Evolutionary conservation across 2,888 invertebrate species (phyloP).

Genomic region (Cotesia congregata): DNA sequence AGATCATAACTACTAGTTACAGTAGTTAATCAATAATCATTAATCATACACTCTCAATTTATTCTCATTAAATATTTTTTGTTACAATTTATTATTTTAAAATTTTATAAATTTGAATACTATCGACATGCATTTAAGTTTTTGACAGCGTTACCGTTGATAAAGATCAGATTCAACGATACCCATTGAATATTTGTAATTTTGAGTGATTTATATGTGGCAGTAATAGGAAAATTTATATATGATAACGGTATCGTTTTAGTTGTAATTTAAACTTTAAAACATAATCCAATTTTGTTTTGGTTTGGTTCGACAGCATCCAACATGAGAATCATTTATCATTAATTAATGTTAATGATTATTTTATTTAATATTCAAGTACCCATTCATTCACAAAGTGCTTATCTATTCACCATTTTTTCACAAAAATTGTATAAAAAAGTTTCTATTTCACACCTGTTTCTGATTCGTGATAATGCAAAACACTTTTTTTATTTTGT

Average conservation of each 20-base stretch:
- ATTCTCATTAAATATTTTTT: not conserved
- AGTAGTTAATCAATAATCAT: not conserved
- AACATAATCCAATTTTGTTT: not conserved
- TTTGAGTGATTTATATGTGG: not conserved
- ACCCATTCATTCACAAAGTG: not conserved
- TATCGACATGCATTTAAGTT: not conserved
- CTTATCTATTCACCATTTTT: conserved; percentile 21
- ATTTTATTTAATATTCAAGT: not conserved
- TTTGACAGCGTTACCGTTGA: not conserved
- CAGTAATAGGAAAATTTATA: not conserved
- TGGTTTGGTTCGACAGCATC: not conserved
- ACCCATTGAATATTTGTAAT: not conserved
- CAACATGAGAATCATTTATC: not conserved
- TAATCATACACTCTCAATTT: not conserved
- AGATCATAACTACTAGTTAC: not conserved
- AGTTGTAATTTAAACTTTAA: not conserved
- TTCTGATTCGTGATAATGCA: conserved; percentile 30
- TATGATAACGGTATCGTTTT: not conserved
- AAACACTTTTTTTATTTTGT: conserved; percentile 26
- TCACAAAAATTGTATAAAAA: conserved; percentile 40
- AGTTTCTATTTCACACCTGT: conserved; percentile 21
- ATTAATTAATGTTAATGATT: conserved; percentile 5
- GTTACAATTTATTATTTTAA: not conserved
- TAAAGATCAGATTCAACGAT: not conserved
- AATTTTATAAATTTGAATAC: not conserved